Evolutionary conservation across 2,888 invertebrate species (phyloP).

Genomic region (Microchrysa polita): DNA sequence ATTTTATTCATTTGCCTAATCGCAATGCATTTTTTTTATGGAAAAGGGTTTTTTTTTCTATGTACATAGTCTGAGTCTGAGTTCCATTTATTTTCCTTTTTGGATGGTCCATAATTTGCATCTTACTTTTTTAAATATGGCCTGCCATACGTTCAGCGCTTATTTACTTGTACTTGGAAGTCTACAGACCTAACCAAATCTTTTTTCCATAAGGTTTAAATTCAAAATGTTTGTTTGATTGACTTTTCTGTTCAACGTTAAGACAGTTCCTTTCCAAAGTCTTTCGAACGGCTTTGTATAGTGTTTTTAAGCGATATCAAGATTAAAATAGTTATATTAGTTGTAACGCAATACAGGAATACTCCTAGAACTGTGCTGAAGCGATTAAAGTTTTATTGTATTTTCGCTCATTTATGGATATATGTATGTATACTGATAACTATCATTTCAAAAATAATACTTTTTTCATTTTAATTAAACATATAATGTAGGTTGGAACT

Average conservation of each 20-base stretch:
- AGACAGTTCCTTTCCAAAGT: neutral
- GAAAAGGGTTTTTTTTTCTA: constrained; percentile 1
- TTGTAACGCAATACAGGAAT: neutral
- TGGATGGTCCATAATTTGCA: neutral
- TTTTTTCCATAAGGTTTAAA: too few species aligned
- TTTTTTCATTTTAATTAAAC: neutral
- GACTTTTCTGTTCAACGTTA: too few species aligned
- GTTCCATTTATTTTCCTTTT: neutral
- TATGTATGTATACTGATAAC: neutral
- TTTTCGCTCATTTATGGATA: too few species aligned
- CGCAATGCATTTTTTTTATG: too few species aligned
- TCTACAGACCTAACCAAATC: neutral
- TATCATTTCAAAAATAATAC: neutral
- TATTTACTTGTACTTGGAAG: neutral
- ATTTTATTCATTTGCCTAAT: neutral
- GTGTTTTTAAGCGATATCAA: neutral
- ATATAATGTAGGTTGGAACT: neutral
- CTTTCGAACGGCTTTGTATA: neutral
- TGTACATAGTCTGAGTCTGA: neutral
- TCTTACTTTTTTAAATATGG: neutral
- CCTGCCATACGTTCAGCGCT: too few species aligned
- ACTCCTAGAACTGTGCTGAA: neutral
- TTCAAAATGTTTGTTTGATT: too few species aligned
- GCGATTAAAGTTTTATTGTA: too few species aligned
- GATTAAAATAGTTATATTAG: constrained; percentile 3